Evolutionary conservation across 2,797 vertebrate genomes (phyloP), one percentile per base, ranked within the genome.

Genomic region (Pitangus sulphuratus): DNA sequence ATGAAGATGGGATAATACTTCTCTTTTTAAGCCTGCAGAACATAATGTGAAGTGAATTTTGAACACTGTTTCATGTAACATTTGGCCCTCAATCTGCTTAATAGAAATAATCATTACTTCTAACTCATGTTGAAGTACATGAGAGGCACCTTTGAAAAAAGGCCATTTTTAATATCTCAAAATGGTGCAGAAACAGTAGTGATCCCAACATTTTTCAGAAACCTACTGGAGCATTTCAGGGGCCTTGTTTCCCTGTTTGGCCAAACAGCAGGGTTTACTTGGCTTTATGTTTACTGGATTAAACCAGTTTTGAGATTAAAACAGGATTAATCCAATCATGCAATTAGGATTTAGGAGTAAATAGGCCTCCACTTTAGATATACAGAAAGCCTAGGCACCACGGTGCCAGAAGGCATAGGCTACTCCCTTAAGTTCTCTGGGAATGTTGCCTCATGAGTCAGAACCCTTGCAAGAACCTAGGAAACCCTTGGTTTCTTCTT

Each of bases 271-370:
- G 47, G 13, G 12, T 58, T 92, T 95, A n/a, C 9, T 76, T 2
- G 1, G 15, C 42, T 87, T 87, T 93, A 45, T 76, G 39, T 74
- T 87, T 75, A 64, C 28, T 91, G 0, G 0, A 31, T 74, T 92
- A 89, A 95, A 89, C 51, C 37, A 71, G 48, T 87, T 92, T 91
- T 92, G 53, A 87, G 87, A 96, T 85, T 91, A 80, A 71, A 92
- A 48, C 21, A 68, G 56, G 48, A 74, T 80, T 80, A 91, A 89
- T 87, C 84, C 62, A 81, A 76, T 89, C 64, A 68, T 62, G 37
- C 71, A 78, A 45, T 89, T 83, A 89, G 68, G 60, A 85, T 91
- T 92, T 89, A 85, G 56, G 40, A 77, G 65, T 56, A 92, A 93
- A 56, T 62, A 62, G 42, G 28, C 37, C 40, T 90, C 28, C 37